Conservation (phyloP, 2,888 invertebrate genomes). For the Drosophila koepferae region DNA sequence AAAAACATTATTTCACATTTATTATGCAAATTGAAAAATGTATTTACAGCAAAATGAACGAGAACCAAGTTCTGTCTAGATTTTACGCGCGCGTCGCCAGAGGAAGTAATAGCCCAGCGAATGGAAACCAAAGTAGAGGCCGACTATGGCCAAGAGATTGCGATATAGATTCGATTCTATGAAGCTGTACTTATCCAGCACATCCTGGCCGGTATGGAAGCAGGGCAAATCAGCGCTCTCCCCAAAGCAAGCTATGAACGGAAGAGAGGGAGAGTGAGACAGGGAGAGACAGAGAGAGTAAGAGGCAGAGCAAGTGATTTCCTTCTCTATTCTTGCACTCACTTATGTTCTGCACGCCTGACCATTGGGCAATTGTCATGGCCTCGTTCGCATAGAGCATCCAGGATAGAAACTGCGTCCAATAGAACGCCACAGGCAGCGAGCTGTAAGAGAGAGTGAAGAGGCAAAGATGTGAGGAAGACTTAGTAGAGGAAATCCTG, state of each 20-base stretch:
- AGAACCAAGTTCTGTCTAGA: conserved; percentile 65
- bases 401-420: conserved; percentile 94
- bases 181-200: conserved; percentile 91
- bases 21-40: conserved; percentile 28
- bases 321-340: conserved; percentile 72
- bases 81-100: conserved; percentile 87
- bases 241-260: conserved; percentile 87
- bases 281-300: conserved; percentile 27
- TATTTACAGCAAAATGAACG: conserved; percentile 51
- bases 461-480: not conserved
- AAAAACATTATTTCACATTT: conserved; percentile 25
- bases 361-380: conserved; percentile 93
- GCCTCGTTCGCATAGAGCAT: conserved; percentile 94
- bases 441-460: conserved; percentile 86
- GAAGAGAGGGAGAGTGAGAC: conserved; percentile 55
- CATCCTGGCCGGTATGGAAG: conserved; percentile 89
- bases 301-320: conserved; percentile 52
- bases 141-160: conserved; percentile 89
- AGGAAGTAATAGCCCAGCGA: conserved; percentile 89
- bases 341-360: conserved; percentile 87
- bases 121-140: conserved; percentile 90
- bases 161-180: conserved; percentile 87
- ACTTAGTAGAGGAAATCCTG: not conserved
- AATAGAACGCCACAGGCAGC: conserved; percentile 89
- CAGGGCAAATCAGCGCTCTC: conserved; percentile 89